Percentiles rank a stretch among this genome's conserved stretches.
phyloP scores from a whole-genome alignment of 2,888 invertebrate genomes.

The Ornithoptera priamus region DNA sequence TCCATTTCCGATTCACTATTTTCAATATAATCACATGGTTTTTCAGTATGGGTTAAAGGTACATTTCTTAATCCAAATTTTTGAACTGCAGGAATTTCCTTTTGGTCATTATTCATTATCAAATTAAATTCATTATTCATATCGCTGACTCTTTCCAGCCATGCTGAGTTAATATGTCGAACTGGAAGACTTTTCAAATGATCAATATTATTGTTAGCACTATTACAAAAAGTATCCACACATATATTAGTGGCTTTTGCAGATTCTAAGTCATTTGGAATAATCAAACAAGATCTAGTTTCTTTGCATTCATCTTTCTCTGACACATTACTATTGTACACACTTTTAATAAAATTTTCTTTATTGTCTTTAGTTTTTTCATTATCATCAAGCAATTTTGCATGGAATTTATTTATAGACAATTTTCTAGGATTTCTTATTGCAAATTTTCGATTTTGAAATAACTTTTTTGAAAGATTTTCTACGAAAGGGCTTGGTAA shows the following conservation, averaged over 20 bases:
- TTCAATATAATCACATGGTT: slow-evolving; percentile 83
- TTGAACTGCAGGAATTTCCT: slow-evolving; percentile 32
- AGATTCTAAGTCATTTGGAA: background rate
- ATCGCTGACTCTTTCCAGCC: slow-evolving; percentile 73
- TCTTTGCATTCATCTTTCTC: slow-evolving; percentile 8
- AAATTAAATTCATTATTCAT: slow-evolving; percentile 42
- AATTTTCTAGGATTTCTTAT: slow-evolving; percentile 89
- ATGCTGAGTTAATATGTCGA: slow-evolving; percentile 63
- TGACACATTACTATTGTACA: slow-evolving; percentile 22
- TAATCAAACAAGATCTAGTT: slow-evolving; percentile 9
- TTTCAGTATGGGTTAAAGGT: slow-evolving; percentile 46
- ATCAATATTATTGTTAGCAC: slow-evolving; percentile 32
- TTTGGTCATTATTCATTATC: background rate
- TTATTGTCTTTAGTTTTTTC: slow-evolving; percentile 36
- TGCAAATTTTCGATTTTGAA: slow-evolving; percentile 83
- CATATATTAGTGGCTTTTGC: background rate
- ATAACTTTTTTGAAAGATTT: slow-evolving; percentile 84
- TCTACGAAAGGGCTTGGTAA: slow-evolving; percentile 60
- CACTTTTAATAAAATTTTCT: slow-evolving; percentile 21
- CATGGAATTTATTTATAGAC: slow-evolving; percentile 44
- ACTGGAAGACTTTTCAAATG: slow-evolving; percentile 41
- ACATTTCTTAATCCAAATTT: slow-evolving; percentile 68
- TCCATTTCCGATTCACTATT: slow-evolving; percentile 85
- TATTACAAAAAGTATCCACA: slow-evolving; percentile 8
- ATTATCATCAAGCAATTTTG: slow-evolving; percentile 30